A percentile compares a stretch with the other conserved stretches of the same genome.
These are phyloP conservation scores for Sebastiscus tertius DNA, from an alignment of 2,797 vertebrate genomes.

Conservation along the genomic window DNA sequence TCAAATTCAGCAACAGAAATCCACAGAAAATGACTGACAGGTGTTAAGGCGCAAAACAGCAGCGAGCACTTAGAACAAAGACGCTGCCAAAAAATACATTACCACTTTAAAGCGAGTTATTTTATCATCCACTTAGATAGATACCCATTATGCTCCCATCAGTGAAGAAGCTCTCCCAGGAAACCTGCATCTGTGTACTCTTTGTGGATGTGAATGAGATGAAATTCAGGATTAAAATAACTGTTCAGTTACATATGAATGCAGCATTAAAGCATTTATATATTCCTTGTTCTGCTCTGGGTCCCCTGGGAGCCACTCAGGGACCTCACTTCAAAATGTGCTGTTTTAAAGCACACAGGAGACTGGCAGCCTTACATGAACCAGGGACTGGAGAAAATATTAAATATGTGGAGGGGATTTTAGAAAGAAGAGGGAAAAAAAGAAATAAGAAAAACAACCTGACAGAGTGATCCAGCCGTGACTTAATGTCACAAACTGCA, in stretches of 20 bases:
- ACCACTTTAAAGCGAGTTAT: slow-evolving; percentile 18
- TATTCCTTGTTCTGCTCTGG: slow-evolving; percentile 29
- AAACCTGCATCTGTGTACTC: neutral
- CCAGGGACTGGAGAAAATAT: neutral
- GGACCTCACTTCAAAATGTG: slow-evolving; percentile 1
- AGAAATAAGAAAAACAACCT: slow-evolving; percentile 2
- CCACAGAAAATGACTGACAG: neutral
- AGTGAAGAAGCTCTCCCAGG: neutral
- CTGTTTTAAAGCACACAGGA: slow-evolving; percentile 23
- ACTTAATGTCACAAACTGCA: neutral
- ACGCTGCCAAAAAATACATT: slow-evolving; percentile 1
- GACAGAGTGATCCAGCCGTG: neutral
- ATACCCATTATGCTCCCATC: slow-evolving; percentile 9
- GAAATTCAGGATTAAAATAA: slow-evolving; percentile 42
- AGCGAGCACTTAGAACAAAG: slow-evolving; percentile 2
- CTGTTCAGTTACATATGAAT: slow-evolving; percentile 7
- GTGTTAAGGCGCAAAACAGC: neutral
- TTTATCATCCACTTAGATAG: slow-evolving; percentile 21
- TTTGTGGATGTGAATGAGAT: neutral
- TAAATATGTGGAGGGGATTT: neutral
- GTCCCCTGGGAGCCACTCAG: slow-evolving; percentile 36
- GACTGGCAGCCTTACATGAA: slow-evolving; percentile 17
- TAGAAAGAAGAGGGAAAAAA: neutral
- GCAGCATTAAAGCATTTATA: slow-evolving; percentile 19
- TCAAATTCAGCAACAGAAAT: neutral